Conservation (phyloP, 1,140 invertebrate species). For the Drosophila baimaii region DNA sequence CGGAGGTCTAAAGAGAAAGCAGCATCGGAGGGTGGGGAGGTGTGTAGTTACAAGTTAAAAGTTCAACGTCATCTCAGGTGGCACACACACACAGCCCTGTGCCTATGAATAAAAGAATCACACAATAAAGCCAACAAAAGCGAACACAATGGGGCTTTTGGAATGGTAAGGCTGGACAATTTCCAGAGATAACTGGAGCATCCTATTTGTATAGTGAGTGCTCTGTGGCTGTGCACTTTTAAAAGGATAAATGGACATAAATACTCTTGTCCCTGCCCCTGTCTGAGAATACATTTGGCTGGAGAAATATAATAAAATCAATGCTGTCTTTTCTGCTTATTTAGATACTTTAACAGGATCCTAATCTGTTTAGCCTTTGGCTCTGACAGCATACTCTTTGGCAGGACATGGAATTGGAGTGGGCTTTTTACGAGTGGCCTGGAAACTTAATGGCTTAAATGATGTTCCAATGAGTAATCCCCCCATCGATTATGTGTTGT, state of each 20-base stretch:
- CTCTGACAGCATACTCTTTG: neutral
- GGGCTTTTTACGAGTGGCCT: neutral
- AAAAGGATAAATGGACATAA: slow-evolving; percentile 27
- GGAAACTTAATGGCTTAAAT: neutral
- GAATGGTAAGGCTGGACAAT: slow-evolving; percentile 25
- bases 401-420: neutral
- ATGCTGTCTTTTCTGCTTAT: neutral
- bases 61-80: slow-evolving; percentile 61
- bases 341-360: neutral
- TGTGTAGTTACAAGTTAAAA: slow-evolving; percentile 37
- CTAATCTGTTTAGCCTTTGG: slow-evolving; percentile 3
- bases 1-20: neutral
- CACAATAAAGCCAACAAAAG: slow-evolving; percentile 36
- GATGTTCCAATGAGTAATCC: neutral
- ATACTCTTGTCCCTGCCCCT: neutral
- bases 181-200: slow-evolving; percentile 32
- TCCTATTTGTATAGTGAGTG: slow-evolving; percentile 17
- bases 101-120: slow-evolving; percentile 39
- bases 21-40: neutral
- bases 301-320: neutral
- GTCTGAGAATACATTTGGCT: neutral
- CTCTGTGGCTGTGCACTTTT: neutral
- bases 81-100: slow-evolving; percentile 19
- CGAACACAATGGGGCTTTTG: slow-evolving; percentile 35
- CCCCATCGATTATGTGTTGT: neutral